These are phyloP conservation scores for Sturnira hondurensis DNA, from an alignment of 2,113 vertebrate species.

Conservation along the genomic window DNA sequence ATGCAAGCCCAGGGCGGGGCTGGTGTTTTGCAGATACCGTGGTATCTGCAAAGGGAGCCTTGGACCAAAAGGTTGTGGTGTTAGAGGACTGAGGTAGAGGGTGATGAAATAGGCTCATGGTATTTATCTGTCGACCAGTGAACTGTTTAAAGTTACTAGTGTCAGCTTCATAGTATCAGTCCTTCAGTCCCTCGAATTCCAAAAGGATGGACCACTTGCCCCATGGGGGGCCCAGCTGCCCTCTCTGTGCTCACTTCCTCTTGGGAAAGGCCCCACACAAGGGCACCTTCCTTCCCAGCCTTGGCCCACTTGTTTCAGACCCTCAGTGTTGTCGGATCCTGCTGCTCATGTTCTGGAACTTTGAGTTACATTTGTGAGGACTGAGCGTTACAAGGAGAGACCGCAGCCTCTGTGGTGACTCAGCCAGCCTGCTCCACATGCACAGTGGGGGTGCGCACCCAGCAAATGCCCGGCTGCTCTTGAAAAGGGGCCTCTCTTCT, in stretches of 20 bases:
- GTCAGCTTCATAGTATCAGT: not conserved
- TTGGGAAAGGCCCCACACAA: not conserved
- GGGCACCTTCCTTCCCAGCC: not conserved
- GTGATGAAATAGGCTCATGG: not conserved
- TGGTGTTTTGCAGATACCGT: not conserved
- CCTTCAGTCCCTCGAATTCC: not conserved
- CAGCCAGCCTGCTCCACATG: not conserved
- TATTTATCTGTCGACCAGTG: not conserved
- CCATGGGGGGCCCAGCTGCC: not conserved
- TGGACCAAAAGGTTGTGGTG: not conserved
- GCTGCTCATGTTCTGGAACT: constrained; percentile 18
- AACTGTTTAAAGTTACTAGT: not conserved
- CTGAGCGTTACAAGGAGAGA: not conserved
- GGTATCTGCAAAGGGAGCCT: not conserved
- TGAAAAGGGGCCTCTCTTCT: constrained; percentile 64
- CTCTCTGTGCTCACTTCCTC: not conserved
- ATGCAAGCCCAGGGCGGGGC: not conserved
- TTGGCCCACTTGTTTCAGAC: not conserved
- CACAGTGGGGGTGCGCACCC: not conserved
- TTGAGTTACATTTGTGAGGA: not conserved
- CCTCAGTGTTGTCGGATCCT: not conserved
- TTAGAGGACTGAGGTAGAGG: not conserved
- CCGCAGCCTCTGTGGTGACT: not conserved
- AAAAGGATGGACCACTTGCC: not conserved
- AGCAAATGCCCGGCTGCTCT: not conserved